Conservation (phyloP, 2,888 invertebrate genomes). For the Cosmopolites sordidus region DNA sequence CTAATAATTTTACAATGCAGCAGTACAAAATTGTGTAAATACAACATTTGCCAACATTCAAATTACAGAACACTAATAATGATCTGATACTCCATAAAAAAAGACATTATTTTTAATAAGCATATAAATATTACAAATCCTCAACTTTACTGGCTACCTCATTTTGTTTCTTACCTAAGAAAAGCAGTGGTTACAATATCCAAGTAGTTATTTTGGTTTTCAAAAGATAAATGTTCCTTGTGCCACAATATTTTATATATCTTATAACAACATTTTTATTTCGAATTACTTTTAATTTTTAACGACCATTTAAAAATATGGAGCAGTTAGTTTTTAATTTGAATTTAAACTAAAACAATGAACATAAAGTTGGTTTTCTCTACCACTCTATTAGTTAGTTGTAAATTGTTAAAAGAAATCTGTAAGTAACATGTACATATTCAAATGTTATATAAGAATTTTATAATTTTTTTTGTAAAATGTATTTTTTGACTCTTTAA, state of each 20-base stretch:
- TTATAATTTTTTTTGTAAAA: conserved; percentile 36
- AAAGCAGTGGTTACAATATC: conserved; percentile 13
- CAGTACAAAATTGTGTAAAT: too few relatives aligned
- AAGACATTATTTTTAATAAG: neutral
- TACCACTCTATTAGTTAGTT: conserved; percentile 26
- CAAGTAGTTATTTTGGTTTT: conserved; percentile 5
- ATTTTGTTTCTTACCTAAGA: conserved; percentile 1
- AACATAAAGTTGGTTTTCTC: conserved; percentile 4
- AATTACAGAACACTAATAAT: too few relatives aligned
- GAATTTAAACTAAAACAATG: conserved; percentile 5
- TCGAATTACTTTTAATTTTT: neutral
- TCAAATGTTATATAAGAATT: conserved; percentile 40
- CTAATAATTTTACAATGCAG: too few relatives aligned
- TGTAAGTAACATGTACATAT: conserved; percentile 46
- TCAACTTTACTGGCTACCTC: conserved; percentile 6
- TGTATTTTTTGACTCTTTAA: conserved; percentile 42
- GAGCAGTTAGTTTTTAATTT: neutral
- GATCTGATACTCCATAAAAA: neutral
- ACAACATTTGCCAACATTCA: too few relatives aligned
- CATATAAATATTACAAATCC: neutral
- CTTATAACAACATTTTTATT: neutral
- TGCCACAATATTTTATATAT: conserved; percentile 38
- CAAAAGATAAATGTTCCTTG: conserved; percentile 39
- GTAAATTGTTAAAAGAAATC: conserved; percentile 37
- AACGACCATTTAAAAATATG: neutral